phyloP scores from a whole-genome alignment of 2,797 vertebrate genomes.

The Poecilia velifera region DNA sequence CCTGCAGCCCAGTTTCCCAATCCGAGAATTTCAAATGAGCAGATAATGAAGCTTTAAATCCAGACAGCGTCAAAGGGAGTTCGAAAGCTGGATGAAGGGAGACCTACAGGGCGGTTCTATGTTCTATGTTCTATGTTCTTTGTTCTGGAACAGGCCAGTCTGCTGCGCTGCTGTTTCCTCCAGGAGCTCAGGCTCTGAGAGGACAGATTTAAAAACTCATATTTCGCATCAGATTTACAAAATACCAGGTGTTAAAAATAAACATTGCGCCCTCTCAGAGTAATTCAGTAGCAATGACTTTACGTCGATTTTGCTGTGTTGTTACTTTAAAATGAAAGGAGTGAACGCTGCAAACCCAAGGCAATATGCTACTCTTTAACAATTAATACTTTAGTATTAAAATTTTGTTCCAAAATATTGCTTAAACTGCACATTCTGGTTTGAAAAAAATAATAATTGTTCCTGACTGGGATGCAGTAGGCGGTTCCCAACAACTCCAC shows the following conservation, averaged over 20 bases:
- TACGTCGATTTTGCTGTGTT: not conserved
- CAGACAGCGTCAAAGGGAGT: not conserved
- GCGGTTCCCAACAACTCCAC: not conserved
- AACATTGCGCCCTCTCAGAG: not conserved
- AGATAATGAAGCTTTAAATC: not conserved
- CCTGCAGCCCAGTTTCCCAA: not conserved
- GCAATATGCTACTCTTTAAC: not conserved
- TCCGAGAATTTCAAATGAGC: not conserved
- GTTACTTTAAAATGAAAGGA: not conserved
- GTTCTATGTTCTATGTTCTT: not conserved
- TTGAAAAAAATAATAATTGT: not conserved
- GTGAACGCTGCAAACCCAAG: not conserved
- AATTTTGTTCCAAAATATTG: not conserved
- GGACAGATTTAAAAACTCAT: not conserved
- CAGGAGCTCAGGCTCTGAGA: not conserved
- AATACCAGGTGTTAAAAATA: not conserved
- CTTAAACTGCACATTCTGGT: not conserved
- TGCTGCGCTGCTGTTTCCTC: not conserved
- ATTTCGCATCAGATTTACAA: not conserved
- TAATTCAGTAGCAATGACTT: not conserved
- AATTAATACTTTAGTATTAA: not conserved
- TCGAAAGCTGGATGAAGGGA: not conserved
- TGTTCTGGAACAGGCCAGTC: not conserved
- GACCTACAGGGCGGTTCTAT: not conserved
- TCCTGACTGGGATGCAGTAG: not conserved